Evolutionary conservation across 2,113 vertebrate genomes (phyloP), one percentile per base, ranked within the genome.

Genomic region (Eretmodus cyanostictus): DNA sequence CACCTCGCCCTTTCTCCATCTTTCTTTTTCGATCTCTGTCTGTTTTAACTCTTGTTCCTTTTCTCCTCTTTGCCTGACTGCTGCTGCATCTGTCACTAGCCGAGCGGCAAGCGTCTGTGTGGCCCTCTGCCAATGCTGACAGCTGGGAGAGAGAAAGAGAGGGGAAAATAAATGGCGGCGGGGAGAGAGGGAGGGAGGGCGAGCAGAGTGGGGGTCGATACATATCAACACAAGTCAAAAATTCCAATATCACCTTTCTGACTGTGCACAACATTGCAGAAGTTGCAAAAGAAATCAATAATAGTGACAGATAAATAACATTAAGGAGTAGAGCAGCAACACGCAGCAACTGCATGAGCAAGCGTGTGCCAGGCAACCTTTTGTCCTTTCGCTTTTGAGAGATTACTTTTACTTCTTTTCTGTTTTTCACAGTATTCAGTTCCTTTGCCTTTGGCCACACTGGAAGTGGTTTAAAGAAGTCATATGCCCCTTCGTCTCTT

Each of bases 101-200:
- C 17, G 83, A 89, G 92, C 86, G 34, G 83, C 90, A 5, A 92
- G 91, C 89, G 90, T 87, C 89, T 42, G 82, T 40, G 88, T 93
- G 95, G 95, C 93, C 27, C 71, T 9, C 82, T 91, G 95, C 95
- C 96, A 96, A 66, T 2, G 81, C 90, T 86, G 95, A 95, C 95
- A 96, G 94, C 96, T 96, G 93, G 93, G 93, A 94, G 80, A 84
- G 92, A 92, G 90, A 91, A 91, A 94, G 91, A 92, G 55, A 71
- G 89, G 86, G 92, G 73, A 82, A 92, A 93, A 95, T 91, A 94
- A 94, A 92, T 40, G 85, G 66, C 14, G 3, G 87, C 40, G 87
- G 81, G 36, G 86, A 12, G 31, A 36, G 17, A 80, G 89, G 80
- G 88, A 13, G 85, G 59, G 45, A 29, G 71, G 40, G 83, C 2